Evolutionary conservation across 1,140 invertebrate genomes (phyloP).

Genomic region (Brachionus angularis): DNA sequence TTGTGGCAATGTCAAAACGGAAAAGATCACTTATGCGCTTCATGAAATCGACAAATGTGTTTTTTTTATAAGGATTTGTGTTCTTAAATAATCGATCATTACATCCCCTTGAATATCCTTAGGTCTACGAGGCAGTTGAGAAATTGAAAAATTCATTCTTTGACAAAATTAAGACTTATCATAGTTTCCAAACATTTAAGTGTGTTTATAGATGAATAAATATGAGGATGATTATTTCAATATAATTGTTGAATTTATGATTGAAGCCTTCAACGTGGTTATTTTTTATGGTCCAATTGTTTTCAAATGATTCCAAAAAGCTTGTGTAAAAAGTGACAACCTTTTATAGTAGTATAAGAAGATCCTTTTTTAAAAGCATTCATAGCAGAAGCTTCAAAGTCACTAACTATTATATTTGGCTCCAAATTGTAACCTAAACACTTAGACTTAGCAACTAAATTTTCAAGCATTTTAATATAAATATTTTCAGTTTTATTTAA

Average conservation of each 20-base stretch:
- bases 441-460: not conserved
- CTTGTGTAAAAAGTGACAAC: not conserved
- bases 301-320: not conserved
- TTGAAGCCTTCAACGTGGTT: not conserved
- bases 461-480: not conserved
- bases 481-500: not conserved
- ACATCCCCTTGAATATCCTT: not conserved
- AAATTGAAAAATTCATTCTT: not conserved
- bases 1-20: not conserved
- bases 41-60: too few species aligned
- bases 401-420: not conserved
- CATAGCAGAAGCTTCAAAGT: not conserved
- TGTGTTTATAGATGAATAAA: not conserved
- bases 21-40: too few species aligned
- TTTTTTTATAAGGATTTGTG: too few species aligned
- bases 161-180: conserved; percentile 9
- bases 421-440: not conserved
- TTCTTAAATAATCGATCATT: too few species aligned
- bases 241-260: not conserved
- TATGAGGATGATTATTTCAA: conserved; percentile 2
- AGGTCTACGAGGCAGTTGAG: not conserved
- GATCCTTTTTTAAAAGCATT: not conserved
- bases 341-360: not conserved
- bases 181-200: conserved; percentile 4
- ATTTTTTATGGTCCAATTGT: not conserved